Conservation (phyloP, 2,797 vertebrate genomes). For the Sebastiscus tertius region DNA sequence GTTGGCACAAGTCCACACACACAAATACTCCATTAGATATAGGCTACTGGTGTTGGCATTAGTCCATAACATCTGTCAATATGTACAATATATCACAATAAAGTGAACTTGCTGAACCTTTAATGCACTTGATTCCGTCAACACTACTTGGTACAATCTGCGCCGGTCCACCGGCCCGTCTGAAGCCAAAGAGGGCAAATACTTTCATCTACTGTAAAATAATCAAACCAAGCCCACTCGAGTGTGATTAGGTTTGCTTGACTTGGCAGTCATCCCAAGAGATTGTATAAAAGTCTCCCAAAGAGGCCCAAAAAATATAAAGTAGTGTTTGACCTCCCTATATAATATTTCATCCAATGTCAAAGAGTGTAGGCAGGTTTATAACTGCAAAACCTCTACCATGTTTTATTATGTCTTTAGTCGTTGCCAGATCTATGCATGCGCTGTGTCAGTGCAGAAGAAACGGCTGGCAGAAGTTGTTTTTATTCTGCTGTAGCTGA, state of each 20-base stretch:
- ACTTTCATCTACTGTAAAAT: conserved; percentile 54
- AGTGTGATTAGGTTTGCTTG: conserved; percentile 61
- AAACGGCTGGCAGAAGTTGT: not conserved
- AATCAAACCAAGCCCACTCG: conserved; percentile 50
- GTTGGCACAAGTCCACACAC: conserved; percentile 12
- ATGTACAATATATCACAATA: conserved; percentile 31
- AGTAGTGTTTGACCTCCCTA: conserved; percentile 21
- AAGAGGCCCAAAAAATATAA: conserved; percentile 33
- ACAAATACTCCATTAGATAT: not conserved
- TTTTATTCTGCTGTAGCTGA: not conserved
- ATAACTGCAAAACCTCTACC: not conserved
- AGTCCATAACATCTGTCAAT: conserved; percentile 37
- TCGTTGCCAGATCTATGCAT: not conserved
- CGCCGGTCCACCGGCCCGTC: not conserved
- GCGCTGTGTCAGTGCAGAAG: not conserved
- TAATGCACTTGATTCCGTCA: conserved; percentile 58
- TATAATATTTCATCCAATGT: conserved; percentile 42
- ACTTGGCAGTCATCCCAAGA: conserved; percentile 47
- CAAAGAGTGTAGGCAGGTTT: conserved; percentile 9
- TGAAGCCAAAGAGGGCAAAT: conserved; percentile 27
- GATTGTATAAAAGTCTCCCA: conserved; percentile 24
- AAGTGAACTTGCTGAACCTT: conserved; percentile 59
- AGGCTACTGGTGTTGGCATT: conserved; percentile 7
- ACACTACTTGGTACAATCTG: conserved; percentile 17
- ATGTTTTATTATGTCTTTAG: not conserved